Conservation (phyloP, 1,140 invertebrate species). For the Radopholus similis region DNA sequence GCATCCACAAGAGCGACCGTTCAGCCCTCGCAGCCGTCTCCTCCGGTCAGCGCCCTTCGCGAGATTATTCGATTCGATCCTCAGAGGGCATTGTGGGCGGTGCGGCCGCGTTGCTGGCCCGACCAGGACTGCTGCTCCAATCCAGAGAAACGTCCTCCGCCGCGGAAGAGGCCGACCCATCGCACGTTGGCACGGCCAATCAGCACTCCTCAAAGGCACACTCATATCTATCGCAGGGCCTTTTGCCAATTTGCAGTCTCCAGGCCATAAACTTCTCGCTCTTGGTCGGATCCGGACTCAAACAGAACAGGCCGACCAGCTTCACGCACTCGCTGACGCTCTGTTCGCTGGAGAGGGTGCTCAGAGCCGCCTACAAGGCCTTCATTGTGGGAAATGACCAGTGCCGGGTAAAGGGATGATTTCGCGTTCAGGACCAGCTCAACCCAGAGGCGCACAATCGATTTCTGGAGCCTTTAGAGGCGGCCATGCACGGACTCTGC, state of each 20-base stretch:
- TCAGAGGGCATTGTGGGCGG: not conserved
- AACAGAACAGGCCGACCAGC: slow-evolving; percentile 19
- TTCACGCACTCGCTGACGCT: slow-evolving; percentile 13
- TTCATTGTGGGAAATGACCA: slow-evolving; percentile 9
- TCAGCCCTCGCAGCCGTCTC: not conserved
- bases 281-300: slow-evolving; percentile 19
- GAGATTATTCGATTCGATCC: no score
- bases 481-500: slow-evolving; percentile 18
- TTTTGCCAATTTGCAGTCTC: not conserved
- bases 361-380: slow-evolving; percentile 24
- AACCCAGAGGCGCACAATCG: slow-evolving; percentile 20
- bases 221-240: not conserved
- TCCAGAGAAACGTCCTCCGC: not conserved
- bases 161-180: not conserved
- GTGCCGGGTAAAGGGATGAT: not conserved
- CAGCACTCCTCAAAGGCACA: not conserved
- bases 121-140: not conserved
- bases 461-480: slow-evolving; percentile 26
- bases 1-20: not conserved
- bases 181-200: not conserved
- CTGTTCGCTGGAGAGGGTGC: slow-evolving; percentile 3
- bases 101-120: not conserved
- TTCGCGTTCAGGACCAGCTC: slow-evolving; percentile 21
- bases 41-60: not conserved
- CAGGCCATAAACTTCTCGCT: slow-evolving; percentile 6